Evolutionary conservation across 2,113 vertebrate genomes (phyloP), one percentile per base, ranked within the genome.

Genomic region (Ariopsis seemanni): DNA sequence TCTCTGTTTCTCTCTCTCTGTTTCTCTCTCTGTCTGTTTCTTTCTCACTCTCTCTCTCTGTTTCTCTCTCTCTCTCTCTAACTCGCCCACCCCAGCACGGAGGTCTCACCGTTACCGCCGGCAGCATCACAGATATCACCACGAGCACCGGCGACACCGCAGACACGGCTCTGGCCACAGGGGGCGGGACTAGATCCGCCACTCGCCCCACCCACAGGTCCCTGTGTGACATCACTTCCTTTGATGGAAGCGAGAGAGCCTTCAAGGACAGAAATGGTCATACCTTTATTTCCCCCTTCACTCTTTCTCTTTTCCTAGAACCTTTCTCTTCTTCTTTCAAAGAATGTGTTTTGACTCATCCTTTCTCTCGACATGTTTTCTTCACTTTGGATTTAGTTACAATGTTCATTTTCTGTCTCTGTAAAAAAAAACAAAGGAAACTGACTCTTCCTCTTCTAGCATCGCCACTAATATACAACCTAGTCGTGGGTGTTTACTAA

Each of bases 71-170:
- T 52, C 50, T 78, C 75, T 34, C 27, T 60, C 55, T 12, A 10
- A 12, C 62, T 69, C 60, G 1, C 10, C 55, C 69, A 74, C 80
- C 57, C 57, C 92, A 99, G 98, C 97, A 90, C 95, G 97, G 75
- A 94, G 97, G 85, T 96, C 97, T 6, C 97, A 97, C 90, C 95
- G 97, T 9, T 97, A 96, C 88, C 92, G 95, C 81, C 97, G 95
- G 79, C 97, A 94, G 69, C 97, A 94, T 91, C 98, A 95, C 94
- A 94, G 94, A 87, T 93, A 95, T 15, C 97, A 82, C 89, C 96
- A 94, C n/a, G 97, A 98, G 52, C 95, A 96, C 93, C 93, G 94
- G 85, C 96, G 94, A 90, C 95, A 95, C 34, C 92, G 94, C 60
- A 92, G 92, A 90, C 90, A 91, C 10, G 90, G 90, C 42, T 81